Evolutionary conservation across 2,797 vertebrate genomes (phyloP).

Genomic region (Spea hammondii): DNA sequence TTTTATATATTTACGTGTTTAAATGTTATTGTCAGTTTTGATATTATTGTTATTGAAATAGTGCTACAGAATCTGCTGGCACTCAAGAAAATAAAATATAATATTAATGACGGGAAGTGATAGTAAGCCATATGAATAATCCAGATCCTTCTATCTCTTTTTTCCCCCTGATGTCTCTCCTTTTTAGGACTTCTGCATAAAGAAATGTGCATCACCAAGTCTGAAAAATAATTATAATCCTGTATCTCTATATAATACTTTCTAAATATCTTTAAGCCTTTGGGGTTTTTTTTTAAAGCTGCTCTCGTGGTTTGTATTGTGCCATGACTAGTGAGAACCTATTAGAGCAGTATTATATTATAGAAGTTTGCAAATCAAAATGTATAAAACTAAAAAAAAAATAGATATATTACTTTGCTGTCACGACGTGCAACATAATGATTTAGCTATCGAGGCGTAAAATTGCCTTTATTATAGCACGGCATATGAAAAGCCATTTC

Average conservation of each 20-base stretch:
- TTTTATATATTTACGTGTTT: too few species aligned
- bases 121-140: too few species aligned
- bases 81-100: too few species aligned
- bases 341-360: conserved; percentile 26
- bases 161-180: too few species aligned
- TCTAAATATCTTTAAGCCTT: background rate
- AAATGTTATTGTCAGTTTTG: too few species aligned
- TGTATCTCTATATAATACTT: background rate
- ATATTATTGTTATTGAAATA: too few species aligned
- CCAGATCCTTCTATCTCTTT: too few species aligned
- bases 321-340: conserved; percentile 1
- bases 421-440: conserved; percentile 46
- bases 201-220: background rate
- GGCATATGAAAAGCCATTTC: conserved; percentile 49
- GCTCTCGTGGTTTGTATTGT: background rate
- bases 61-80: too few species aligned
- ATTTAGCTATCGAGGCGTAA: conserved; percentile 47
- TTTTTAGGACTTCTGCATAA: too few species aligned
- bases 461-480: conserved; percentile 50
- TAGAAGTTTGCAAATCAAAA: conserved; percentile 22
- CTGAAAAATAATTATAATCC: conserved; percentile 9
- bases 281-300: too few species aligned
- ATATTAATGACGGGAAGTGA: too few species aligned
- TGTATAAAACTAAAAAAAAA: conserved; percentile 4
- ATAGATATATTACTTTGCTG: conserved; percentile 37